These are phyloP conservation scores for Cyprinodon brontotheroides DNA, from an alignment of 2,113 vertebrate genomes.

Conservation along the genomic window DNA sequence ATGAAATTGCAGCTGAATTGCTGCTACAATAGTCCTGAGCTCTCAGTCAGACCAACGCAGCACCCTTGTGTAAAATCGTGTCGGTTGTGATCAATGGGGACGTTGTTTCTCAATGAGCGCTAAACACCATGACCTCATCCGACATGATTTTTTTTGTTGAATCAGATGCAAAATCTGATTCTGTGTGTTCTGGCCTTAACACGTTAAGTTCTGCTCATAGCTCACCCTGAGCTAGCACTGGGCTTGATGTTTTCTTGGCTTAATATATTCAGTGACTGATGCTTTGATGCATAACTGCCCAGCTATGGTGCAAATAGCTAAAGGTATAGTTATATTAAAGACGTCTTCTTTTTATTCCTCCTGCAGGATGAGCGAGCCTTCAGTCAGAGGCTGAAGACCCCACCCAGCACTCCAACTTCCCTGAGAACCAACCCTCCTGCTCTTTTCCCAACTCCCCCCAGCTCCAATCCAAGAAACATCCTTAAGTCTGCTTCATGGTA, in stretches of 20 bases:
- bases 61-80: too few species aligned
- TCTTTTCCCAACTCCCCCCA: constrained; percentile 60
- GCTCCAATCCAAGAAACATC: constrained; percentile 83
- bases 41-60: too few species aligned
- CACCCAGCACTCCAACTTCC: constrained; percentile 78
- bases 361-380: constrained; percentile 76
- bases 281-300: background rate
- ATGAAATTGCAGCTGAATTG: too few species aligned
- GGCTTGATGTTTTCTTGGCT: background rate
- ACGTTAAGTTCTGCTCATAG: background rate
- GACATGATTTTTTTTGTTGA: too few species aligned
- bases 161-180: too few species aligned
- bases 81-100: too few species aligned
- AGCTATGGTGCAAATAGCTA: background rate
- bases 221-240: background rate
- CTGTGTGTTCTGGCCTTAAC: background rate
- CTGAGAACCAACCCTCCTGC: constrained; percentile 70
- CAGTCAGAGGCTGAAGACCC: constrained; percentile 68
- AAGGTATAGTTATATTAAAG: background rate
- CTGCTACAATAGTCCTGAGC: too few species aligned
- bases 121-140: too few species aligned
- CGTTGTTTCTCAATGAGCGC: too few species aligned
- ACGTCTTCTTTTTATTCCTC: constrained; percentile 6
- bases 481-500: constrained; percentile 69
- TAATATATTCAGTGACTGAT: background rate